phyloP scores from a whole-genome alignment of 1,140 invertebrate species.

The Cydia strobilella region DNA sequence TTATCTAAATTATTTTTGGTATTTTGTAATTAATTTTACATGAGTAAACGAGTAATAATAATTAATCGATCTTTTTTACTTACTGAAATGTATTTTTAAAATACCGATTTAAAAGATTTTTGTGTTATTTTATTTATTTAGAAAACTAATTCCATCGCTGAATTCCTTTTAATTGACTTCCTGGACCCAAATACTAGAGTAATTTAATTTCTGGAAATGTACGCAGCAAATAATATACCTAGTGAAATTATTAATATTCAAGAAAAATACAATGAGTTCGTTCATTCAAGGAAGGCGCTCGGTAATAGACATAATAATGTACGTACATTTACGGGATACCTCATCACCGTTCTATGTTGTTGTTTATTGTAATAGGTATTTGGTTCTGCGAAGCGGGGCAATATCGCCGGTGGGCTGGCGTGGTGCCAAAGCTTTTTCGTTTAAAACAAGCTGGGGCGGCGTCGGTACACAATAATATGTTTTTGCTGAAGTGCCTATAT shows the following conservation, averaged over 20 bases:
- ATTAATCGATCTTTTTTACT: too few species aligned
- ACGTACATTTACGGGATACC: background rate
- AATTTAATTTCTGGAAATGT: too few species aligned
- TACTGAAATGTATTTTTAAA: too few species aligned
- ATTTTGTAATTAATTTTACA: too few species aligned
- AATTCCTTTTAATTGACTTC: too few species aligned
- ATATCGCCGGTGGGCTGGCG: conserved; percentile 20
- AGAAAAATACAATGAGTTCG: background rate
- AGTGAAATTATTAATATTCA: background rate
- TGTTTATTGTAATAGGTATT: conserved; percentile 30
- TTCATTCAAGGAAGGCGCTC: background rate
- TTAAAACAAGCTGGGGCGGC: conserved; percentile 13
- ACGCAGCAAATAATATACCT: too few species aligned
- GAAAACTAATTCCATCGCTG: too few species aligned
- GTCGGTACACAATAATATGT: conserved; percentile 23
- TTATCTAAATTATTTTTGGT: too few species aligned
- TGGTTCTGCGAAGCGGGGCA: conserved; percentile 10
- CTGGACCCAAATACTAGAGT: too few species aligned
- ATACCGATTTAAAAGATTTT: too few species aligned
- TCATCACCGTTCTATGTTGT: conserved; percentile 4
- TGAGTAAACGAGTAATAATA: too few species aligned
- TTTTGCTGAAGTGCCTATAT: background rate
- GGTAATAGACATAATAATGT: background rate
- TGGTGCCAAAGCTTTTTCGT: conserved; percentile 22
- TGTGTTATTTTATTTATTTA: too few species aligned